Conservation (phyloP, 37 sponge, comb jelly and placozoan species). For the Ianthella basta region DNA sequence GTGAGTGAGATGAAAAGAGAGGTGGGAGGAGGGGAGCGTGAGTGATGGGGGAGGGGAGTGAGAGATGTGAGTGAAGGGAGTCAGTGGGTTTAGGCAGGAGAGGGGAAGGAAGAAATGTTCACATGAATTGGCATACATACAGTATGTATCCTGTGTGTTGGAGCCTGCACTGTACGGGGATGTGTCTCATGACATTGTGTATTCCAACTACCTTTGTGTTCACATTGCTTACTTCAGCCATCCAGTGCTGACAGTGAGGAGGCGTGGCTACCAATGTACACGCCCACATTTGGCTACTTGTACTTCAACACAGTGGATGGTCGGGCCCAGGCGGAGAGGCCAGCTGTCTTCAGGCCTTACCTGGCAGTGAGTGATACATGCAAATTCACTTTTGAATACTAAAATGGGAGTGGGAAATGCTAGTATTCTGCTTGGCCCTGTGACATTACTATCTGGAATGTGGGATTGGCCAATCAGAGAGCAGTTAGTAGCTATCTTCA, state of each 20-base stretch:
- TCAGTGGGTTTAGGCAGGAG: too few species aligned
- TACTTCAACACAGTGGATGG: slow-evolving; percentile 63
- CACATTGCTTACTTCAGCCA: background rate
- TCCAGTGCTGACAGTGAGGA: background rate
- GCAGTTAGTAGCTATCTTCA: too few species aligned
- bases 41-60: slow-evolving; percentile 1
- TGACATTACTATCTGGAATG: too few species aligned
- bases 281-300: slow-evolving; percentile 44
- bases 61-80: background rate
- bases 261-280: slow-evolving; percentile 30
- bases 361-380: background rate
- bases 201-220: too few species aligned
- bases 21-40: background rate
- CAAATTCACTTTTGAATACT: too few species aligned
- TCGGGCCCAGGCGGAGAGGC: slow-evolving; percentile 13
- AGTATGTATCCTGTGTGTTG: background rate
- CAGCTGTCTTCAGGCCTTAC: slow-evolving; percentile 17
- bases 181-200: too few species aligned
- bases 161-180: too few species aligned
- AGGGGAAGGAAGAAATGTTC: too few species aligned
- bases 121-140: background rate
- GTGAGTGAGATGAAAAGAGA: background rate
- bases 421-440: too few species aligned
- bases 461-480: too few species aligned
- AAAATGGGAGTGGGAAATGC: too few species aligned